Conservation (phyloP, 2,888 invertebrate species). For the Cloeon dipterum region DNA sequence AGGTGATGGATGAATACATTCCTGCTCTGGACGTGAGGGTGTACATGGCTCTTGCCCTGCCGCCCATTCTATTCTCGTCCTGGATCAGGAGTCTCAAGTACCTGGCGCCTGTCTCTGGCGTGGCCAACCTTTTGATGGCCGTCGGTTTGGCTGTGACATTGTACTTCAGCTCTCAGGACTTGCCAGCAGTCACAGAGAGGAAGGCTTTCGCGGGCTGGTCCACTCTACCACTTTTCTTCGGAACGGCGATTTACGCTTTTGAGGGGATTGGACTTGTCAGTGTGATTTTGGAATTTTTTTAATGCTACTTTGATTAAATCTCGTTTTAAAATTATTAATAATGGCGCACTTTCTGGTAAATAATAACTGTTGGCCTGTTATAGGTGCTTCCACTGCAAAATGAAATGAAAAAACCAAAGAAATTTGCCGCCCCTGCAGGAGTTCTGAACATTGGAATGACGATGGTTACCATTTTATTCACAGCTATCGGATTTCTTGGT, state of each 20-base stretch:
- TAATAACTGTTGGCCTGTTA: no score
- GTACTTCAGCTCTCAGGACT: constrained; percentile 45
- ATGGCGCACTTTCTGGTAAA: no score
- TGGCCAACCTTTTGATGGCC: constrained; percentile 56
- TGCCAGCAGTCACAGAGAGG: constrained; percentile 37
- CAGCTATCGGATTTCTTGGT: constrained; percentile 63
- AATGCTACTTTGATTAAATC: no score
- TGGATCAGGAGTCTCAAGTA: constrained; percentile 55
- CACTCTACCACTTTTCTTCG: constrained; percentile 67
- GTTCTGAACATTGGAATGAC: constrained; percentile 80
- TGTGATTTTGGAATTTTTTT: no score
- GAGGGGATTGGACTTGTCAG: constrained; percentile 82
- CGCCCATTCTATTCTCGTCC: constrained; percentile 48
- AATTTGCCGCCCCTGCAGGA: constrained; percentile 58
- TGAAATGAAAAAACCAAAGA: constrained; percentile 58
- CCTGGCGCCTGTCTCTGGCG: constrained; percentile 50
- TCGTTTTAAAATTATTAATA: background rate
- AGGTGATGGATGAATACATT: constrained; percentile 44
- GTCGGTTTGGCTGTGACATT: constrained; percentile 53
- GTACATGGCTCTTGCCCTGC: constrained; percentile 47
- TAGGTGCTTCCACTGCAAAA: constrained; percentile 89
- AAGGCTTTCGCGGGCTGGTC: constrained; percentile 31
- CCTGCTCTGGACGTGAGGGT: constrained; percentile 35
- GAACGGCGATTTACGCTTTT: constrained; percentile 88
- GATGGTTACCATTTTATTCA: constrained; percentile 52